Base-by-base conservation (phyloP, 1,140 invertebrate genomes). In the Brachionus angularis region DNA sequence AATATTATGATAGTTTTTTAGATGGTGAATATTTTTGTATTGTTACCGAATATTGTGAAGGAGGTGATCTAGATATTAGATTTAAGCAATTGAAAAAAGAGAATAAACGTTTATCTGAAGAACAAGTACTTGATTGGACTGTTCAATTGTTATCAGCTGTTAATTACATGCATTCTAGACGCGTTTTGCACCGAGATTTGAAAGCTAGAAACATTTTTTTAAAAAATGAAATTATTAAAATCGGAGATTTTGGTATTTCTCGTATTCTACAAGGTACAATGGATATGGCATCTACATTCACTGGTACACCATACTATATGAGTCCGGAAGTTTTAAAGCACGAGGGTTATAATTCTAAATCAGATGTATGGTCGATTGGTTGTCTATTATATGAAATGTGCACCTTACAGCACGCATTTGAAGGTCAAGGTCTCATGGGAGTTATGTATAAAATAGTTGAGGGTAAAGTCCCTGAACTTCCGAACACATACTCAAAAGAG, bases 361-460 rank as follows among this genome's bases (percentile, higher is more conserved):
- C 79, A 18, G 79, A 81, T 74, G 75, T 81, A 14, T 81, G 80
- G 79, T 80, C 78, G 0, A 76, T 80, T 70, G 80, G 80, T 3
- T 80, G 79, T 74, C 78, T 81, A 42, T 49, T 80, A 39, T 80
- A 79, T 75, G 79, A 81, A 71, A 74, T 81, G 74, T 80, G 79
- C 75, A 74, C 79, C 0, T 72, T 77, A 39, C 73, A 77, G 33
- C 79, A 80, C 75, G 78, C 80, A 18, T 81, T 81, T 73, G 75
- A 76, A 52, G 79, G 79, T 1, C 76, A 78, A 69, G 77, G 78
- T 50, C 72, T 82, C 21, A 80, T 81, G 79, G 77, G 76, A 18
- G 78, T 82, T n/a, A 80, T 82, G 79, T 80, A 81, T 71, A 82
- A 80, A 74, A 81, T 82, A 47, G 78, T 81, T 3, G 79, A 81